These are phyloP conservation scores for Tenebrosternarchus preto DNA, from an alignment of 2,113 vertebrate genomes.

Conservation along the genomic window DNA sequence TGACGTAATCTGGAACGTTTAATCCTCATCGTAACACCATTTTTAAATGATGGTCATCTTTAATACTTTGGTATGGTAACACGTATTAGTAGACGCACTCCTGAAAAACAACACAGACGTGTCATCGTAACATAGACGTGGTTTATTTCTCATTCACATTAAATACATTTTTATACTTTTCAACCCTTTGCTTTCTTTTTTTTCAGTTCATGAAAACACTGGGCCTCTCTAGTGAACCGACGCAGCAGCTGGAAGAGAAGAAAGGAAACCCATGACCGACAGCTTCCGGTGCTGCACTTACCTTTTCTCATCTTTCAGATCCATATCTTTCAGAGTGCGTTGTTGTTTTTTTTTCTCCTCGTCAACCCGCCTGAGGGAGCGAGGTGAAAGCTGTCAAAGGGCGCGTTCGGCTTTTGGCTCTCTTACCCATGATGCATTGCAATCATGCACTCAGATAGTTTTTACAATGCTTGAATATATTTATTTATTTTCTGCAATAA, in stretches of 20 bases:
- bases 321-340: constrained; percentile 59
- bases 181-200: neutral
- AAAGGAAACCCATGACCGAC: constrained; percentile 46
- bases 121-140: neutral
- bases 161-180: constrained; percentile 1
- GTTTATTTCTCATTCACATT: neutral
- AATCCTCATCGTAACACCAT: neutral
- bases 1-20: constrained; percentile 35
- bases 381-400: constrained; percentile 53
- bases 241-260: constrained; percentile 10
- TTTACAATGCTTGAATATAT: constrained; percentile 16
- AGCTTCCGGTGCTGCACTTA: constrained; percentile 41
- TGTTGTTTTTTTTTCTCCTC: constrained; percentile 64
- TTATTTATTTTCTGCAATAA: constrained; percentile 47
- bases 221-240: constrained; percentile 8
- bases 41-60: constrained; percentile 1
- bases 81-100: neutral
- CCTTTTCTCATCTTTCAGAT: constrained; percentile 56
- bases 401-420: constrained; percentile 41
- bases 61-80: neutral
- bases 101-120: neutral
- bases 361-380: constrained; percentile 53
- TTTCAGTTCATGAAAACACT: constrained; percentile 14
- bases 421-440: constrained; percentile 49
- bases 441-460: constrained; percentile 41